Conservation (phyloP, 2,797 vertebrate species). For the Diplodus sargus region DNA sequence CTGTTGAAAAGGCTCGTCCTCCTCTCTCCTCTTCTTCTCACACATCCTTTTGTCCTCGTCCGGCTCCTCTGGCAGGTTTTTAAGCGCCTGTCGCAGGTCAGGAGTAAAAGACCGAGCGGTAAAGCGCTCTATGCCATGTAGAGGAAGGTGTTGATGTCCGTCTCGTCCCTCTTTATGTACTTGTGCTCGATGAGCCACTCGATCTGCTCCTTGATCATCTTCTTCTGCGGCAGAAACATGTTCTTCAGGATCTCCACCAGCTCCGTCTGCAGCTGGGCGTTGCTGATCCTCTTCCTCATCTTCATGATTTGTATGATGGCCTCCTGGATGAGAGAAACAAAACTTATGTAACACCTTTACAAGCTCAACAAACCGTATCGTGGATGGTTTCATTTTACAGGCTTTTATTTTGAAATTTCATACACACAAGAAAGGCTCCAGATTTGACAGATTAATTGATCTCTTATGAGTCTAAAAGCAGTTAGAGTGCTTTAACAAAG, state of each 20-base stretch:
- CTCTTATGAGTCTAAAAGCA: no score
- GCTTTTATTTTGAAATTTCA: no score
- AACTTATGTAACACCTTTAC: not conserved
- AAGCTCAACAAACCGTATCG: not conserved
- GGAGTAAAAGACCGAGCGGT: conserved; percentile 41
- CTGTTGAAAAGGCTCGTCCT: conserved; percentile 43
- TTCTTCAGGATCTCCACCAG: conserved; percentile 99
- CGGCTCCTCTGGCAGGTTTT: conserved; percentile 24
- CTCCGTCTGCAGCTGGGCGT: conserved; percentile 98
- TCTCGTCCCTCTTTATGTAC: conserved; percentile 96
- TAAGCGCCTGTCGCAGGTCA: conserved; percentile 47
- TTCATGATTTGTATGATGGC: conserved; percentile 99
- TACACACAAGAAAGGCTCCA: no score
- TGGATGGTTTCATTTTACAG: no score
- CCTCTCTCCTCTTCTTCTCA: conserved; percentile 32
- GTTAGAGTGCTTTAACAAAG: no score
- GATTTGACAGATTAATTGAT: no score
- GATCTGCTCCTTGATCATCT: conserved; percentile 99
- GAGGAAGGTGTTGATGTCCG: conserved; percentile 97
- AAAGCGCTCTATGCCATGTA: conserved; percentile 92
- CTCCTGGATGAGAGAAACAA: conserved; percentile 82
- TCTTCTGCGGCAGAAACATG: conserved; percentile 99
- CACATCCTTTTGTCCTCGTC: conserved; percentile 25
- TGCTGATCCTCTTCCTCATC: conserved; percentile 98
- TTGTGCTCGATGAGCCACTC: conserved; percentile 99